phyloP scores from a whole-genome alignment of 2,797 vertebrate genomes.

The Sebastes trivittatus region DNA sequence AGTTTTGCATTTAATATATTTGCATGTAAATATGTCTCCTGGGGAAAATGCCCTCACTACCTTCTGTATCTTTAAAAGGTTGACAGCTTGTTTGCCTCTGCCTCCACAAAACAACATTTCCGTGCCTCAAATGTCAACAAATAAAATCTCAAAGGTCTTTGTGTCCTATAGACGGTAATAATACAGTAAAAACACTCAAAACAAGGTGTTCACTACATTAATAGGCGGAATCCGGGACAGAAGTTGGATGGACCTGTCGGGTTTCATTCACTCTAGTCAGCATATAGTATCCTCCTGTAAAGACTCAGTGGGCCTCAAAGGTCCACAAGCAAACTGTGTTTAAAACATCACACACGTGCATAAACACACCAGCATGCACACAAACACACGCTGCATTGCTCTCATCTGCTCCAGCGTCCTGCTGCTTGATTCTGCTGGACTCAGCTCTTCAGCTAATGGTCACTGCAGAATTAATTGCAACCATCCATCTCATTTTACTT shows the following conservation, averaged over 20 bases:
- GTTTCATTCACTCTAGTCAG: conserved; percentile 47
- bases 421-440: conserved; percentile 48
- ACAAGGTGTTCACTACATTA: neutral
- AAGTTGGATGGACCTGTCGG: conserved; percentile 13
- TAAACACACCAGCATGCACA: neutral
- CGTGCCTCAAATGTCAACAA: conserved; percentile 6
- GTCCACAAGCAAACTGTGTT: conserved; percentile 31
- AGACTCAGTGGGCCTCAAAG: conserved; percentile 34
- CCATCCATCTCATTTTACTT: conserved; percentile 69
- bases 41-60: conserved; percentile 5
- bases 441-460: conserved; percentile 61
- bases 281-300: conserved; percentile 35
- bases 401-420: conserved; percentile 14
- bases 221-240: conserved; percentile 6
- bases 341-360: conserved; percentile 9
- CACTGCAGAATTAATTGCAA: conserved; percentile 65
- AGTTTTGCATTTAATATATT: conserved; percentile 5
- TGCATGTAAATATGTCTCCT: neutral
- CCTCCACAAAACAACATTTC: neutral
- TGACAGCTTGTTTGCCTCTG: conserved; percentile 2
- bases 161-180: neutral
- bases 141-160: neutral
- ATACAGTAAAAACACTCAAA: conserved; percentile 9
- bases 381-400: neutral
- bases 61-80: conserved; percentile 6